Conservation (phyloP, 1,140 invertebrate species). For the Calephelis nemesis region DNA sequence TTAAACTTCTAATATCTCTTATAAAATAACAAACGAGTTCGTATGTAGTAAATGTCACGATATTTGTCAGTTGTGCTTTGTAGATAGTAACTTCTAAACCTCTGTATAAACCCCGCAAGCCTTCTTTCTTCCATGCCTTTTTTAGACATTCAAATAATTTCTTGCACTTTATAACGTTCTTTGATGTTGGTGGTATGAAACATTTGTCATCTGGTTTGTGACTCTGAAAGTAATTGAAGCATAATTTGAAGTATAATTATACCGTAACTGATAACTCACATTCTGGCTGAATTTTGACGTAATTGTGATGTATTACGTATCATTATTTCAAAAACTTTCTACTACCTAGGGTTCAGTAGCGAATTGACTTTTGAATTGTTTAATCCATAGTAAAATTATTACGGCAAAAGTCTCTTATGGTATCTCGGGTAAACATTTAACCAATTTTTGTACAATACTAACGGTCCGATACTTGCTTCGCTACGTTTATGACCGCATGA, state of each 20-base stretch:
- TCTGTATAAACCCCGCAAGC: conserved; percentile 48
- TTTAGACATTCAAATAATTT: conserved; percentile 43
- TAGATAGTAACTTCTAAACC: conserved; percentile 53
- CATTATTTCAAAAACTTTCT: background rate
- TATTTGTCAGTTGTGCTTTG: conserved; percentile 54
- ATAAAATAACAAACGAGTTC: conserved; percentile 54
- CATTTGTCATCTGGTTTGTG: conserved; percentile 44
- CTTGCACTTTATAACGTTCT: conserved; percentile 45
- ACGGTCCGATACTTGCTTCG: too few relatives aligned
- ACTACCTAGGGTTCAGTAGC: conserved; percentile 1
- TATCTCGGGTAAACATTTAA: too few relatives aligned
- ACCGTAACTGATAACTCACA: background rate
- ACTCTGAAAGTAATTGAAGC: conserved; percentile 42
- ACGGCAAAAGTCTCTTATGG: too few relatives aligned
- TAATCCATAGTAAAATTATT: too few relatives aligned
- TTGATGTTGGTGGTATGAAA: conserved; percentile 42
- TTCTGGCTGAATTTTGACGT: background rate
- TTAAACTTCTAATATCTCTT: conserved; percentile 35
- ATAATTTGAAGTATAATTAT: background rate
- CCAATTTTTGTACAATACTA: too few relatives aligned
- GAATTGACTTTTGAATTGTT: background rate
- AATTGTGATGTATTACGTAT: background rate
- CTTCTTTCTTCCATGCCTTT: conserved; percentile 42
- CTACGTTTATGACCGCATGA: too few relatives aligned
- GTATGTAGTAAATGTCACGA: conserved; percentile 60